Conservation (phyloP, 2,888 invertebrate genomes). For the Seladonia tumulorum region DNA sequence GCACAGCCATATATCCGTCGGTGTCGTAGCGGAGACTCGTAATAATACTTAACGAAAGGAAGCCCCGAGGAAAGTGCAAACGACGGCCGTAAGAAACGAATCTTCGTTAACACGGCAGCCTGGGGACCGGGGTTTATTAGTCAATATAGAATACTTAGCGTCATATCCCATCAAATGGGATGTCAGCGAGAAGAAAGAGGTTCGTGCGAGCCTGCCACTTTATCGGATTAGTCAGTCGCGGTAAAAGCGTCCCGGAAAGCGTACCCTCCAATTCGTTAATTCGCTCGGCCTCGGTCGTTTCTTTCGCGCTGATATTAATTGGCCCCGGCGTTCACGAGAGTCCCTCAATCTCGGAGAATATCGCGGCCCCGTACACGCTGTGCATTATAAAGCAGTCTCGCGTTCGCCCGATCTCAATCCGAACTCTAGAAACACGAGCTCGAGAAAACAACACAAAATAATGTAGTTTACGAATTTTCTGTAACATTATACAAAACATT, state of each 20-base stretch:
- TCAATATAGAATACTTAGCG: constrained; percentile 75
- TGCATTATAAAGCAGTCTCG: constrained; percentile 27
- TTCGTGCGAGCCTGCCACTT: constrained; percentile 79
- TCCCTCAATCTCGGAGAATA: constrained; percentile 54
- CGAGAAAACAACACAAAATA: not conserved
- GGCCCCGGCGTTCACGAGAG: constrained; percentile 52
- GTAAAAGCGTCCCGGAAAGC: constrained; percentile 72
- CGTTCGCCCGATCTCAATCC: not conserved
- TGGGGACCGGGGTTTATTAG: constrained; percentile 75
- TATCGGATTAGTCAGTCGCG: constrained; percentile 79
- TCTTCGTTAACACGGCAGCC: constrained; percentile 51
- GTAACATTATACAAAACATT: not conserved
- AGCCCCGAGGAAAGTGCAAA: constrained; percentile 43
- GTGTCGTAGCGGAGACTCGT: not conserved
- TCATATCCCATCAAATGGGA: constrained; percentile 75
- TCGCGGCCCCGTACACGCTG: constrained; percentile 20
- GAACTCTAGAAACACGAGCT: not conserved
- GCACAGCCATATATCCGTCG: not conserved
- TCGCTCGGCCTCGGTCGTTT: constrained; percentile 70
- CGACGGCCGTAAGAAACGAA: constrained; percentile 37
- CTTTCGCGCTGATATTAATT: constrained; percentile 71
- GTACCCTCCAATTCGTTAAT: constrained; percentile 76
- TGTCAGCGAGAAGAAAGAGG: constrained; percentile 71
- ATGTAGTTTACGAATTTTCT: not conserved
- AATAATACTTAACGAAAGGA: constrained; percentile 35